These are phyloP conservation scores for Ceratosolen fusciceps DNA, from an alignment of 1,140 invertebrate species.

Conservation along the genomic window DNA sequence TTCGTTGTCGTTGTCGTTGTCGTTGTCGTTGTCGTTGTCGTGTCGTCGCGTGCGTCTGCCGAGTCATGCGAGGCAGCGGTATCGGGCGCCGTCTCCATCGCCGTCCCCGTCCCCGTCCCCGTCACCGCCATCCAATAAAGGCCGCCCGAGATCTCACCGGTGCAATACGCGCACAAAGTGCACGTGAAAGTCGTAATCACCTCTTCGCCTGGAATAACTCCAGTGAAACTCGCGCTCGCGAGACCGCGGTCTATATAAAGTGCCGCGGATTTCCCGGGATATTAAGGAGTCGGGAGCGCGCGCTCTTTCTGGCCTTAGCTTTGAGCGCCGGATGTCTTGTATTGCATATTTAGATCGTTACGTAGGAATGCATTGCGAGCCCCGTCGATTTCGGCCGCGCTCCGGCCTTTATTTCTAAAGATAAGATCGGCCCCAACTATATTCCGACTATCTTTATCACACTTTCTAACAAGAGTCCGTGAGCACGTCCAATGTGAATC, in stretches of 20 bases:
- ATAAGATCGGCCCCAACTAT: not conserved
- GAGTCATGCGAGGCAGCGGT: constrained; percentile 20
- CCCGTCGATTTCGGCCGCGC: not conserved
- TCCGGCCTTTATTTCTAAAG: not conserved
- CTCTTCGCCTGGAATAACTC: constrained; percentile 27
- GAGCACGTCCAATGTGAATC: not conserved
- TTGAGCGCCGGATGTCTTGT: not conserved
- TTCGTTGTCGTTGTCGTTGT: too few species aligned
- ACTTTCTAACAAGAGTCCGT: constrained; percentile 26
- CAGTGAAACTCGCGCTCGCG: constrained; percentile 43
- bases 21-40: too few species aligned
- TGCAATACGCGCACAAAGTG: constrained; percentile 4
- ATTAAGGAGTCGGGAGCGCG: constrained; percentile 13
- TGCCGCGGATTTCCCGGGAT: constrained; percentile 6
- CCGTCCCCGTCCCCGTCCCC: not conserved
- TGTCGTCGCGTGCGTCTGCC: not conserved
- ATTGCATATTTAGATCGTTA: constrained; percentile 1
- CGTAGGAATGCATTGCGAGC: not conserved
- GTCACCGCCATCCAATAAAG: not conserved
- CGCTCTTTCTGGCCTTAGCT: not conserved
- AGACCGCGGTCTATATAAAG: not conserved
- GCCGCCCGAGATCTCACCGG: not conserved
- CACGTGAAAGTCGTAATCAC: constrained; percentile 46
- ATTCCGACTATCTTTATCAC: constrained; percentile 9
- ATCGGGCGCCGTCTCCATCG: not conserved